Percentiles rank a stretch among this genome's conserved stretches.
phyloP scores from a whole-genome alignment of 1,140 invertebrate genomes.

The Cylas formicarius region DNA sequence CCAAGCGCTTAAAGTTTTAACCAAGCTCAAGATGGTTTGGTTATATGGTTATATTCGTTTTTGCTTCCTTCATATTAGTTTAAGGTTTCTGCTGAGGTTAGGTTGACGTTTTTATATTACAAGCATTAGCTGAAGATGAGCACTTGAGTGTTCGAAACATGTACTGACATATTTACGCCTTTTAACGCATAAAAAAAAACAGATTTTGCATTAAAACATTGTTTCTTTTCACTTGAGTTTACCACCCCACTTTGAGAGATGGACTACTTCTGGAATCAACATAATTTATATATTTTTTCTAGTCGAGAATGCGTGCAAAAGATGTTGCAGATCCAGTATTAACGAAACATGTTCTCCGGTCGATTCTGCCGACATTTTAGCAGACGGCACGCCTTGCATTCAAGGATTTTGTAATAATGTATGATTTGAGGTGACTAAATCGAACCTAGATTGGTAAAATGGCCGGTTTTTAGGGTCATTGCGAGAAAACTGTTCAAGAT shows the following conservation, averaged over 20 bases:
- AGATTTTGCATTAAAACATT: not conserved
- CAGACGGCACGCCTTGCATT: constrained; percentile 91
- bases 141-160: too few species aligned
- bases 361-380: constrained; percentile 76
- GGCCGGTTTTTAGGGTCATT: constrained; percentile 62
- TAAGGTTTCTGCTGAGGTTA: too few species aligned
- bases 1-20: too few species aligned
- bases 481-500: constrained; percentile 90
- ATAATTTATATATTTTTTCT: constrained; percentile 32
- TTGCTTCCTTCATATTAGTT: too few species aligned
- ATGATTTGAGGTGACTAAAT: constrained; percentile 18
- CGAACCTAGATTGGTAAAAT: not conserved
- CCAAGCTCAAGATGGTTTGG: too few species aligned
- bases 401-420: constrained; percentile 93
- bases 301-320: constrained; percentile 78
- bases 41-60: too few species aligned
- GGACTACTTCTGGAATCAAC: not conserved
- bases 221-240: not conserved
- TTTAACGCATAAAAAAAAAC: constrained; percentile 4
- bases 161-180: too few species aligned
- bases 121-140: too few species aligned
- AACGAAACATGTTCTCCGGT: constrained; percentile 89
- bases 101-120: too few species aligned
- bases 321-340: constrained; percentile 82
- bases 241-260: not conserved